phyloP scores from a whole-genome alignment of 2,113 vertebrate genomes.

The Microcebus lehilahytsara region DNA sequence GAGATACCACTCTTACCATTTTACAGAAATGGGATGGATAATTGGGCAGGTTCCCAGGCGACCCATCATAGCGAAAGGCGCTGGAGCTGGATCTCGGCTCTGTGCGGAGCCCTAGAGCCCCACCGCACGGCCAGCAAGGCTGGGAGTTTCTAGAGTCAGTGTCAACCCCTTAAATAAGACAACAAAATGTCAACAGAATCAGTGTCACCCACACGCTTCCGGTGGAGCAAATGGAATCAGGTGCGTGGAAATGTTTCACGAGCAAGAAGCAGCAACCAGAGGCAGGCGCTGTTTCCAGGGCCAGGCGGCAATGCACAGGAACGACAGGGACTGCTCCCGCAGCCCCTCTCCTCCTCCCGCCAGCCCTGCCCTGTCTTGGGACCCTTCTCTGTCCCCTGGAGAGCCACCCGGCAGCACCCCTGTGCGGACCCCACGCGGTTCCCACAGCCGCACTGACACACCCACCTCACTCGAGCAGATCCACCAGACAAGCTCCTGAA shows the following conservation, averaged over 20 bases:
- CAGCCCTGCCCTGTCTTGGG: fast-evolving
- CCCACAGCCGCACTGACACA: not conserved
- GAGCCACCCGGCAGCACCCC: not conserved
- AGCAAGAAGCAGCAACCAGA: not conserved
- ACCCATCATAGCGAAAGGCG: fast-evolving
- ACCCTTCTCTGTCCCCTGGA: too few relatives aligned
- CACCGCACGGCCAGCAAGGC: fast-evolving
- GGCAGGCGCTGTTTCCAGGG: not conserved
- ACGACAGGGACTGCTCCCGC: fast-evolving
- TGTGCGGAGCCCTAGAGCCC: not conserved
- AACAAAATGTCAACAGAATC: fast-evolving
- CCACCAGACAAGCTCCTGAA: not conserved
- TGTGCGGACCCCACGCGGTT: fast-evolving
- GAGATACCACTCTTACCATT: fast-evolving
- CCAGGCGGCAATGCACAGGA: fast-evolving
- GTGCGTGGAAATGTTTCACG: fast-evolving
- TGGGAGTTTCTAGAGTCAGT: not conserved
- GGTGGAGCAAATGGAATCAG: fast-evolving
- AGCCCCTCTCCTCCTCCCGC: not conserved
- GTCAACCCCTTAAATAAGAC: too few relatives aligned
- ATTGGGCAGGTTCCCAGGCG: not conserved
- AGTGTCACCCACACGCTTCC: fast-evolving
- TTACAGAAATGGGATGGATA: fast-evolving
- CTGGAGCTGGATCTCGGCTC: fast-evolving
- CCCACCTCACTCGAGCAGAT: not conserved